Base-by-base conservation (phyloP, 2,888 invertebrate species). In the Drosophila prolongata region DNA sequence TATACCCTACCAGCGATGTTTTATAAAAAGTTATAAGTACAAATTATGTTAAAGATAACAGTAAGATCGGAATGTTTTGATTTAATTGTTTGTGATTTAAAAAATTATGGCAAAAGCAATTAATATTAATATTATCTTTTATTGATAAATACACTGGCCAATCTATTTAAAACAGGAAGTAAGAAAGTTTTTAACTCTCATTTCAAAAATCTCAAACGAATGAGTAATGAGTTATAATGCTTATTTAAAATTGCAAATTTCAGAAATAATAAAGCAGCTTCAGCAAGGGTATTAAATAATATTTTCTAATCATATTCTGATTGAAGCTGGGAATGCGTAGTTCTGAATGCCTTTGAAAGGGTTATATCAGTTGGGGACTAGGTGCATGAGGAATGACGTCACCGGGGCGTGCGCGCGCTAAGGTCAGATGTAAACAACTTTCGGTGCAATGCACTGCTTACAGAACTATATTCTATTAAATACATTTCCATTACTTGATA, bases 401-500 rank as follows among this genome's bases (percentile, higher is more conserved):
- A 70, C 44, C 11, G 37, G 19, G 55, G 65, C 74, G 69, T 74
- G 50, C 54, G 66, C 69, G 50, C 72, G 11, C 34, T 30, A 42
- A 43, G 43, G 42, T 66, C 37, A 30, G 16, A 55, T 70, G 67
- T 44, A 70, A 66, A 66, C 49, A 66, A 40, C 38, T 30, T 55
- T 42, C 27, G 35, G 40, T 67, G 40, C 75, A 37, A 46, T 50
- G 44, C 16, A 49, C 43, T 44, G n/a, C 13, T 9, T 13, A 38
- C 38, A 43, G 46, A 40, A 24, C 40, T 30, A 52, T 16, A 47
- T 60, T 62, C 47, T 73, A 64, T 47, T 74, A 54, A 74, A 74
- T 69, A 69, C 54, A 49, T 69, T 73, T 42, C 74, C 65, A 69
- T 47, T 73, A 40, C 13, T 16, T 71, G 11, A 24, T 34, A 62